A percentile compares a stretch with the other conserved stretches of the same genome.
Evolutionary conservation across 2,113 vertebrate species (phyloP).

Genomic region (Ivindomyrus marchei): DNA sequence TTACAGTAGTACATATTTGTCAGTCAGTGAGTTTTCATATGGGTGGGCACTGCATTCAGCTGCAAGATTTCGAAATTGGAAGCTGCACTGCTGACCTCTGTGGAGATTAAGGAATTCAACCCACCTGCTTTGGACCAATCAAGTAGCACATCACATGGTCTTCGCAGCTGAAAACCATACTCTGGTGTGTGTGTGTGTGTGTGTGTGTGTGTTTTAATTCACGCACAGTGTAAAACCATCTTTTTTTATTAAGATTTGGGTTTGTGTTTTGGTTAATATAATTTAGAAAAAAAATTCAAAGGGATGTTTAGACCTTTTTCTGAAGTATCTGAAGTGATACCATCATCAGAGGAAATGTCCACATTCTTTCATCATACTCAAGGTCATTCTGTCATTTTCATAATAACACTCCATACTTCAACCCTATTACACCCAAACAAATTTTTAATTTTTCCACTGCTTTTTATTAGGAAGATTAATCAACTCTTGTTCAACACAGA

Average conservation of each 20-base stretch:
- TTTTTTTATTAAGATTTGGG: neutral
- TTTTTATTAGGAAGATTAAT: neutral
- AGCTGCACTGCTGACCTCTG: neutral
- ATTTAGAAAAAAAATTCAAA: neutral
- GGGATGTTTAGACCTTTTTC: neutral
- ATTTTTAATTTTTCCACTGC: neutral
- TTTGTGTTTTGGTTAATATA: slow-evolving; percentile 13
- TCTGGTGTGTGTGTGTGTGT: neutral
- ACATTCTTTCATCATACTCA: neutral
- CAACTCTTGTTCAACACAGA: neutral
- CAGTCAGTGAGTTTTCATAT: neutral
- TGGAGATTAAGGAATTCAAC: neutral
- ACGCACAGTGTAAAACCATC: neutral
- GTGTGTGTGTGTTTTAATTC: slow-evolving; percentile 15
- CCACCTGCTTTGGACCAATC: neutral
- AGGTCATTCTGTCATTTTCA: neutral
- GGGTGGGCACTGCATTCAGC: neutral
- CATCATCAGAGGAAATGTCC: neutral
- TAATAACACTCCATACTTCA: neutral
- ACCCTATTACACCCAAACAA: neutral
- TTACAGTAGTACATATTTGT: neutral
- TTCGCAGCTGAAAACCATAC: neutral
- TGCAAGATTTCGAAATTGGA: neutral
- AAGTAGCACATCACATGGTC: neutral
- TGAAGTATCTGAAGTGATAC: neutral